Evolutionary conservation across 2,113 vertebrate species (phyloP), one percentile per base, ranked within the genome.

Genomic region (Meleagris gallopavo): DNA sequence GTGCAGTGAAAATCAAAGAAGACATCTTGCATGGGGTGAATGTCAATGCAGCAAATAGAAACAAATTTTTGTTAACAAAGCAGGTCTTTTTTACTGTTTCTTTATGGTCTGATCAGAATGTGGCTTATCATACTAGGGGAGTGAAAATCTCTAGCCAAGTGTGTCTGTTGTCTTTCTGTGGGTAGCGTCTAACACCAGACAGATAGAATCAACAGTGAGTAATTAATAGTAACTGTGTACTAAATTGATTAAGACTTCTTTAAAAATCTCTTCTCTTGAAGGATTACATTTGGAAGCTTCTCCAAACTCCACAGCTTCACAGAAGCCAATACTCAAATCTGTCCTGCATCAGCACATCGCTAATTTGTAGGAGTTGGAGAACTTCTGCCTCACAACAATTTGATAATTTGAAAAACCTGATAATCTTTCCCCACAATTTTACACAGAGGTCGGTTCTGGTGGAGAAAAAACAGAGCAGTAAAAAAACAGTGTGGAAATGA

Each of bases 221-320:
- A 84, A 82, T 64, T 72, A 82, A 58, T 57, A 90, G 60, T 25
- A 86, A 82, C 30, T 64, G 27, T 52, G 9, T 61, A 91, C 57
- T 58, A 82, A 93, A 77, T 41, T 84, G 70, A 91, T 89, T 43
- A 77, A 54, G 46, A 41, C 55, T 48, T 85, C 84, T 61, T 36
- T 54, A 30, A 67, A 88, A 89, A 57, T 73, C 78, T 41, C 10
- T 94, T 73, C 73, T 69, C 64, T 61, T 93, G 90, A 70, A 36
- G 41, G n/a, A 86, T 54, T 70, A n/a, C 36, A 38, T 11, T 89
- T 96, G 83, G 88, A 86, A 87, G 48, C 45, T 83, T 79, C 73
- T 80, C 60, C 36, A 54, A 86, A 77, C 43, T 55, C n/a, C 55
- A 32, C 4, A 17, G 73, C 65, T 96, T 87, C 8, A 17, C 58